Conservation (phyloP, 2,113 vertebrate genomes). For the Astatotilapia flaviijosephi region DNA sequence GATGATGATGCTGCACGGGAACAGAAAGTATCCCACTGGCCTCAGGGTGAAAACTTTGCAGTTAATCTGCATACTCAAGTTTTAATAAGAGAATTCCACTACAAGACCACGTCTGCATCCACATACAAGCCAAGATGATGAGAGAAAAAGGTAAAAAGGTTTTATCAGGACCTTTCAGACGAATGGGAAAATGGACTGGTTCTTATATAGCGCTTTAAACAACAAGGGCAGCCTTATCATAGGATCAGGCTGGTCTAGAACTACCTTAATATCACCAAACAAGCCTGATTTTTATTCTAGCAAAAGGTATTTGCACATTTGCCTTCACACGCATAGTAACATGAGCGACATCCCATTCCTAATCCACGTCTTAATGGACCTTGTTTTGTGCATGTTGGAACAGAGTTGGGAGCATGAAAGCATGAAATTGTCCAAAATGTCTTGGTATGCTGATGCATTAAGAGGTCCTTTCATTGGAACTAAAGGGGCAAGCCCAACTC, state of each 20-base stretch:
- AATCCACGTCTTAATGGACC: background rate
- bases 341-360: background rate
- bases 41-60: slow-evolving; percentile 21
- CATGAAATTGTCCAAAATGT: background rate
- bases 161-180: background rate
- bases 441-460: background rate
- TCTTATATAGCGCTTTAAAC: background rate
- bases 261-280: background rate
- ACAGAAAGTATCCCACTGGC: slow-evolving; percentile 18
- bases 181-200: background rate
- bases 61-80: background rate
- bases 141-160: background rate
- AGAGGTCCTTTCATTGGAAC: background rate
- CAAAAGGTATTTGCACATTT: background rate
- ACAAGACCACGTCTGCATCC: background rate
- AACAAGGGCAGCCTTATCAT: background rate
- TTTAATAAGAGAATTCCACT: background rate
- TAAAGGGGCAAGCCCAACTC: background rate
- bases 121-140: background rate
- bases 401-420: background rate
- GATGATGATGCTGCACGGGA: background rate
- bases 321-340: background rate
- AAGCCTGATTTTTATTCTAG: background rate
- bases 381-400: background rate
- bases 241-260: background rate